phyloP scores from a whole-genome alignment of 2,888 invertebrate species.

The Empis livida region DNA sequence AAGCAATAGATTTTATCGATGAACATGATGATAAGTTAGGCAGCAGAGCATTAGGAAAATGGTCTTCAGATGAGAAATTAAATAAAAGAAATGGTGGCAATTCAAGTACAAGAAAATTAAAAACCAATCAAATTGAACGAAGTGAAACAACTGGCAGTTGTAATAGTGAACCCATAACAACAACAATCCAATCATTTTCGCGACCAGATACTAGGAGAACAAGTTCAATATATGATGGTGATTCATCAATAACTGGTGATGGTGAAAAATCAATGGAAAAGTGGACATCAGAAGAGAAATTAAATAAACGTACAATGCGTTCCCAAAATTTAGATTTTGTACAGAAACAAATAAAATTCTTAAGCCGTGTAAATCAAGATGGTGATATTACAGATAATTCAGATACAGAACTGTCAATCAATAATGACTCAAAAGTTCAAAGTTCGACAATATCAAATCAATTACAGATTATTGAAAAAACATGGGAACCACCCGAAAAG shows the following conservation, averaged over 20 bases:
- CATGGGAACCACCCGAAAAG: constrained; percentile 25
- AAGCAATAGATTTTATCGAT: constrained; percentile 2
- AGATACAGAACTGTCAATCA: constrained; percentile 17
- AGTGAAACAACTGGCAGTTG: too few relatives aligned
- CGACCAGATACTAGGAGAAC: neutral
- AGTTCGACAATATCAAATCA: neutral
- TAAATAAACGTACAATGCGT: constrained; percentile 37
- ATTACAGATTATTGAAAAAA: constrained; percentile 1
- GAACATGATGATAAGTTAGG: neutral
- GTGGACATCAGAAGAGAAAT: constrained; percentile 10
- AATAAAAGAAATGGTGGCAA: too few relatives aligned
- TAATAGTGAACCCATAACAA: neutral
- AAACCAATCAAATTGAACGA: too few relatives aligned
- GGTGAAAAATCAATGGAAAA: constrained; percentile 6
- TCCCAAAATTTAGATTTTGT: constrained; percentile 52
- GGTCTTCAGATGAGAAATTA: constrained; percentile 20
- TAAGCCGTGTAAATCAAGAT: constrained; percentile 38
- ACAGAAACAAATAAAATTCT: constrained; percentile 46
- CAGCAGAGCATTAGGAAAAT: constrained; percentile 11
- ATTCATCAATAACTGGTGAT: neutral
- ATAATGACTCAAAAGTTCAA: constrained; percentile 5
- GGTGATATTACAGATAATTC: constrained; percentile 14
- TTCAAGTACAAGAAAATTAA: too few relatives aligned
- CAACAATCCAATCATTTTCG: neutral
- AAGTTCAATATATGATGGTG: neutral